Conservation (phyloP, 1,140 invertebrate species). For the Potamilus streckersoni region DNA sequence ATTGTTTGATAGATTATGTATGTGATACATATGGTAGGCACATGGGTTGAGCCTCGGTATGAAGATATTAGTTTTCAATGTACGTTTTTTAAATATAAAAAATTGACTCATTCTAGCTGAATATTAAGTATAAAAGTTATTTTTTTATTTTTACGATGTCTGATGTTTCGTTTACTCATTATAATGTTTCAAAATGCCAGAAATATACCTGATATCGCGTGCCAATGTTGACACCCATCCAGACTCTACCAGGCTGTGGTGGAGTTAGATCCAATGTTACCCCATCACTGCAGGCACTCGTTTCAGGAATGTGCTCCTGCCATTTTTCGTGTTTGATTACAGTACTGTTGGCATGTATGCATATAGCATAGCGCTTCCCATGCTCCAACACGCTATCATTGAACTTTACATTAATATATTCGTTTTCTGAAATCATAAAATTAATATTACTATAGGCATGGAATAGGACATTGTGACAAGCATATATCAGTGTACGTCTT, state of each 20-base stretch:
- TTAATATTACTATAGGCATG: not conserved
- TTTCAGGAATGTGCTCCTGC: slow-evolving; percentile 27
- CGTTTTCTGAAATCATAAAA: slow-evolving; percentile 14
- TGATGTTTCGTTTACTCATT: too few relatives aligned
- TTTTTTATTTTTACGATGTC: too few relatives aligned
- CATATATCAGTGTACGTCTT: too few relatives aligned
- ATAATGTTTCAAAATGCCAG: too few relatives aligned
- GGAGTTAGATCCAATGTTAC: slow-evolving; percentile 46
- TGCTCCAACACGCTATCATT: slow-evolving; percentile 22
- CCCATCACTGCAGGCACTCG: slow-evolving; percentile 46
- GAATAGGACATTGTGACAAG: not conserved
- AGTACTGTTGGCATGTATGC: slow-evolving; percentile 38
- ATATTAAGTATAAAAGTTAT: too few relatives aligned
- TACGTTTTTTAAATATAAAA: too few relatives aligned
- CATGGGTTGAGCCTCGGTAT: too few relatives aligned
- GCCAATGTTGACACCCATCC: slow-evolving; percentile 25
- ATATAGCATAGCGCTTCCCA: slow-evolving; percentile 47
- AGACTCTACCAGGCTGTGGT: slow-evolving; percentile 36
- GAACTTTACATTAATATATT: slow-evolving; percentile 29
- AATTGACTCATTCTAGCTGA: too few relatives aligned
- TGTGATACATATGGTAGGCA: too few relatives aligned
- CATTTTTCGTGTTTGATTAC: slow-evolving; percentile 36
- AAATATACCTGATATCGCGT: slow-evolving; percentile 28
- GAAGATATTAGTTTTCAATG: too few relatives aligned
- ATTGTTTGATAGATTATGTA: too few relatives aligned